These are phyloP conservation scores for Spilosoma lubricipeda DNA, from an alignment of 2,888 invertebrate genomes.

Conservation along the genomic window DNA sequence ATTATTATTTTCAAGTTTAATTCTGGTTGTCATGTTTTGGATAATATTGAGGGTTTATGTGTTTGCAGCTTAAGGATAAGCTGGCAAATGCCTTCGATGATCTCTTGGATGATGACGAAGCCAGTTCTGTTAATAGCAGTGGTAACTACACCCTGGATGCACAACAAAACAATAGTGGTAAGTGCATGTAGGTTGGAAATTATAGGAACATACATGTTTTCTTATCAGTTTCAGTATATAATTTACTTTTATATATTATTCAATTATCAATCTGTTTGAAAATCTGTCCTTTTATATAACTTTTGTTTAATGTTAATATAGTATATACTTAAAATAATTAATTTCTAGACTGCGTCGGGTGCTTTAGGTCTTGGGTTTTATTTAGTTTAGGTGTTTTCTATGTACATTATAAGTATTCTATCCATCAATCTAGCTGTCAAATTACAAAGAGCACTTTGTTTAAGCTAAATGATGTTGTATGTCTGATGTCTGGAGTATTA, in stretches of 20 bases:
- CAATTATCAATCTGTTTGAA: too few relatives aligned
- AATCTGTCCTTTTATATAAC: background rate
- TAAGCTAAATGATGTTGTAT: too few relatives aligned
- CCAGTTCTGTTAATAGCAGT: conserved; percentile 87
- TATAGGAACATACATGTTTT: background rate
- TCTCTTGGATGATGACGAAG: conserved; percentile 88
- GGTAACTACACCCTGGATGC: conserved; percentile 78
- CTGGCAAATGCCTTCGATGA: conserved; percentile 90
- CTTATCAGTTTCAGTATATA: background rate
- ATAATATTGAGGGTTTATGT: conserved; percentile 14
- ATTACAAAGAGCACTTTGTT: too few relatives aligned
- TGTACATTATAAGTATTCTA: too few relatives aligned
- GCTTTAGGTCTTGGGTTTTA: too few relatives aligned
- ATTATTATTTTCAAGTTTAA: background rate
- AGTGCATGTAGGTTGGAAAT: conserved; percentile 1
- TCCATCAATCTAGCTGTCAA: too few relatives aligned
- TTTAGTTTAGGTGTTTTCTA: too few relatives aligned
- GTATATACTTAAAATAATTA: too few relatives aligned
- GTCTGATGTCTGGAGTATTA: too few relatives aligned
- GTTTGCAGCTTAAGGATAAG: conserved; percentile 87
- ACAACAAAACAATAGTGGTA: conserved; percentile 71
- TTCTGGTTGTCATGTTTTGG: background rate
- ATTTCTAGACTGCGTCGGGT: too few relatives aligned
- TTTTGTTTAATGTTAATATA: background rate
- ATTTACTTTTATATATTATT: background rate